Conservation (phyloP, 2,888 invertebrate species). For the Bombylius major region DNA sequence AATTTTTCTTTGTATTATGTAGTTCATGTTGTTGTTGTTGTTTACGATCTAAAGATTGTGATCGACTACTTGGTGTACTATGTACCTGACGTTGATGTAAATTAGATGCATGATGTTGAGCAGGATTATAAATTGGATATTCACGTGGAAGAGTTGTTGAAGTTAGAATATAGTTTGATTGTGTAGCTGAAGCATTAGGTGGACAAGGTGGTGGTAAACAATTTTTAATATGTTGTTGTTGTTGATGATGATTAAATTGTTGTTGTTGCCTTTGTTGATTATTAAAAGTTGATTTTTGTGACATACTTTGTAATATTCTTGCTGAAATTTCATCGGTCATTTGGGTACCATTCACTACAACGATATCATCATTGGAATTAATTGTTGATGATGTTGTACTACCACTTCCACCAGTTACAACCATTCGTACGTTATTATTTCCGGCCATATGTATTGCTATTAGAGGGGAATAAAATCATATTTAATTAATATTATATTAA, state of each 20-base stretch:
- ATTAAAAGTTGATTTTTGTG: slow-evolving; percentile 31
- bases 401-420: not conserved
- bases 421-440: no score
- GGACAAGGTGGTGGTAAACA: not conserved
- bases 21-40: slow-evolving; percentile 21
- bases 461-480: no score
- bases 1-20: slow-evolving; percentile 4
- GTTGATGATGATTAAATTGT: slow-evolving; percentile 1
- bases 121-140: slow-evolving; percentile 22
- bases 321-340: slow-evolving; percentile 37
- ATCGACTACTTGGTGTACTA: slow-evolving; percentile 28
- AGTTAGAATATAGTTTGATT: slow-evolving; percentile 3
- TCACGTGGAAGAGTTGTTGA: slow-evolving; percentile 11
- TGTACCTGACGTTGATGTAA: slow-evolving; percentile 20
- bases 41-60: slow-evolving; percentile 32
- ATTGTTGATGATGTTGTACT: not conserved
- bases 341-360: slow-evolving; percentile 36
- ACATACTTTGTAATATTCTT: slow-evolving; percentile 35
- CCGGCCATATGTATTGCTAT: not conserved
- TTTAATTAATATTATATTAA: no score
- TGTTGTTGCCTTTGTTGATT: slow-evolving; percentile 22
- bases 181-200: not conserved
- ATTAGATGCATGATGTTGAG: slow-evolving; percentile 4
- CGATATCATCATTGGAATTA: slow-evolving; percentile 26
- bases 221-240: slow-evolving; percentile 1